These are phyloP conservation scores for Alectura lathami DNA, from an alignment of 2,113 vertebrate species.

Conservation along the genomic window DNA sequence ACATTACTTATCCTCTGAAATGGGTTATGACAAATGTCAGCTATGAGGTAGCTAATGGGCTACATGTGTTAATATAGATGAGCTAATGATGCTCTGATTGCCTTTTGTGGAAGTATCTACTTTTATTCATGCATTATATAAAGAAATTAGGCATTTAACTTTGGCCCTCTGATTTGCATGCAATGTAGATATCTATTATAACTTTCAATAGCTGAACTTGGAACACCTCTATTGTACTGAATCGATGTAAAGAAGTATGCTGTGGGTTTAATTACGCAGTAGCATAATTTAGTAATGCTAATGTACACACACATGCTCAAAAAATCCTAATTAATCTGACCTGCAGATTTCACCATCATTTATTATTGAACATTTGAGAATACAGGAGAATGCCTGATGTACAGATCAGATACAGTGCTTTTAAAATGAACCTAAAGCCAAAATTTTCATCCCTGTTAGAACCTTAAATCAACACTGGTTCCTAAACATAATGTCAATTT, in stretches of 20 bases:
- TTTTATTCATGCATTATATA: neutral
- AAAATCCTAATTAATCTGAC: constrained; percentile 60
- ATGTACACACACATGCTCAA: neutral
- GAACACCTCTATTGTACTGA: neutral
- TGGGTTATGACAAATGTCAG: neutral
- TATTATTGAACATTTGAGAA: constrained; percentile 68
- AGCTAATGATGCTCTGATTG: neutral
- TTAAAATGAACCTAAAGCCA: neutral
- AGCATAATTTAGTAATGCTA: constrained; percentile 57
- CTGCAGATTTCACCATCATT: constrained; percentile 46
- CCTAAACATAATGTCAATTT: neutral
- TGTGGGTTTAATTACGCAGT: constrained; percentile 46
- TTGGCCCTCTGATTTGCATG: neutral
- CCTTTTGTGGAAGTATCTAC: neutral
- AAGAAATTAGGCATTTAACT: neutral
- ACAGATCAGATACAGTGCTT: neutral
- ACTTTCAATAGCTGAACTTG: neutral
- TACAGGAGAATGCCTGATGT: neutral
- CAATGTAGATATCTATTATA: neutral
- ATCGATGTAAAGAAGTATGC: constrained; percentile 53
- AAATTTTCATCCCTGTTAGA: neutral
- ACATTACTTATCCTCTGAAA: constrained; percentile 29
- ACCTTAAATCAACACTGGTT: neutral
- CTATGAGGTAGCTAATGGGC: constrained; percentile 33
- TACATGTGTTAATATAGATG: neutral